A percentile compares a stretch with the other conserved stretches of the same genome.
Evolutionary conservation across 1,140 invertebrate species (phyloP).

Genomic region (Uloborus diversus): DNA sequence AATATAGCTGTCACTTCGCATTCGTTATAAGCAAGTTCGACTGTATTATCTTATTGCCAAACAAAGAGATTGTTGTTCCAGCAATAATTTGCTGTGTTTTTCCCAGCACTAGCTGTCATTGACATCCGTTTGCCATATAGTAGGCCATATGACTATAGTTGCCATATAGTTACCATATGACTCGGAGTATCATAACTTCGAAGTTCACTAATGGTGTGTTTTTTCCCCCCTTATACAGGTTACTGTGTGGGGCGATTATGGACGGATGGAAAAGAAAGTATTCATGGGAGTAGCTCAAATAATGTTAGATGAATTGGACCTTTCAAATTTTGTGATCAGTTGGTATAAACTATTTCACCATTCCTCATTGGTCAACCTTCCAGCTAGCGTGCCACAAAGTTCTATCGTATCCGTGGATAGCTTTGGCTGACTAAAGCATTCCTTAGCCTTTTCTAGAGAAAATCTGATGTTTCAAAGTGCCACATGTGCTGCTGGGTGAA

Average conservation of each 20-base stretch:
- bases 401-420: slow-evolving; percentile 66
- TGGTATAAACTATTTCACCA: slow-evolving; percentile 99
- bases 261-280: slow-evolving; percentile 94
- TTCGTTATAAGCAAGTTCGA: no score
- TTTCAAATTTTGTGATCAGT: slow-evolving; percentile 96
- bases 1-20: no score
- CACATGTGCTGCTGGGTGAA: slow-evolving; percentile 40
- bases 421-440: slow-evolving; percentile 60
- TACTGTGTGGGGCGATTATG: slow-evolving; percentile 99
- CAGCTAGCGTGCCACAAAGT: slow-evolving; percentile 62
- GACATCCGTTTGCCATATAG: no score
- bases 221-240: slow-evolving; percentile 74
- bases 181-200: no score
- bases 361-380: slow-evolving; percentile 90
- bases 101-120: no score
- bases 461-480: slow-evolving; percentile 47
- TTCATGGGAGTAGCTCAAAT: slow-evolving; percentile 99
- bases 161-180: no score
- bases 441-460: slow-evolving; percentile 39
- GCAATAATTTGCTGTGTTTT: no score
- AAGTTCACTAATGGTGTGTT: no score
- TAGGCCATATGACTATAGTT: no score
- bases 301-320: slow-evolving; percentile 95
- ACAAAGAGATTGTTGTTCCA: no score
- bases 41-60: no score